Evolutionary conservation across 2,888 invertebrate species (phyloP).

Genomic region (Chydorus sphaericus): DNA sequence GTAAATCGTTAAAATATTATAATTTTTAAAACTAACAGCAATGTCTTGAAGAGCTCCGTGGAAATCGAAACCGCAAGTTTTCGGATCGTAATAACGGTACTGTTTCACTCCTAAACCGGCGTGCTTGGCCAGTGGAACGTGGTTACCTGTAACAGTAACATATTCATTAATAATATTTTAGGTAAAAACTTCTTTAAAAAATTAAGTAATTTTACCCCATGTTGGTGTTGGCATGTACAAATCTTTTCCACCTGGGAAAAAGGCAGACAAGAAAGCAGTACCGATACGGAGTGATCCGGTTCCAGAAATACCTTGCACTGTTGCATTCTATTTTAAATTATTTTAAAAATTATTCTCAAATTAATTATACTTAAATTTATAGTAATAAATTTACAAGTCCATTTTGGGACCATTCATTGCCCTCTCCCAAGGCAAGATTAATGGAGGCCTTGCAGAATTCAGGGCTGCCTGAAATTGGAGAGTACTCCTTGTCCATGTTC

Average conservation of each 20-base stretch:
- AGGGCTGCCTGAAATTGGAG: conserved; percentile 72
- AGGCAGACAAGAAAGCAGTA: conserved; percentile 67
- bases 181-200: too few relatives aligned
- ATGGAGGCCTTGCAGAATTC: conserved; percentile 74
- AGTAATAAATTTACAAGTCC: conserved; percentile 47
- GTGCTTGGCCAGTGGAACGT: conserved; percentile 83
- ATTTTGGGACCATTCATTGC: conserved; percentile 47
- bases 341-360: neutral
- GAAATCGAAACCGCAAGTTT: conserved; percentile 86
- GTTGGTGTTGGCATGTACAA: conserved; percentile 82
- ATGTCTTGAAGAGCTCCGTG: conserved; percentile 79
- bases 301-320: conserved; percentile 78
- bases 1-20: neutral
- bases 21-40: conserved; percentile 33
- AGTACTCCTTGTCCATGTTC: conserved; percentile 82
- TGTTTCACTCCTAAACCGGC: conserved; percentile 68
- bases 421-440: conserved; percentile 72
- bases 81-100: conserved; percentile 87
- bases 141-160: too few relatives aligned
- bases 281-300: conserved; percentile 94
- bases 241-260: conserved; percentile 62
- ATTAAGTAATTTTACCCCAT: too few relatives aligned
- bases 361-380: neutral
- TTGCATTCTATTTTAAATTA: conserved; percentile 39
- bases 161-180: too few relatives aligned